Evolutionary conservation across 1,140 invertebrate genomes (phyloP), one percentile per base, ranked within the genome.

Genomic region (Sminthurides bifidus): DNA sequence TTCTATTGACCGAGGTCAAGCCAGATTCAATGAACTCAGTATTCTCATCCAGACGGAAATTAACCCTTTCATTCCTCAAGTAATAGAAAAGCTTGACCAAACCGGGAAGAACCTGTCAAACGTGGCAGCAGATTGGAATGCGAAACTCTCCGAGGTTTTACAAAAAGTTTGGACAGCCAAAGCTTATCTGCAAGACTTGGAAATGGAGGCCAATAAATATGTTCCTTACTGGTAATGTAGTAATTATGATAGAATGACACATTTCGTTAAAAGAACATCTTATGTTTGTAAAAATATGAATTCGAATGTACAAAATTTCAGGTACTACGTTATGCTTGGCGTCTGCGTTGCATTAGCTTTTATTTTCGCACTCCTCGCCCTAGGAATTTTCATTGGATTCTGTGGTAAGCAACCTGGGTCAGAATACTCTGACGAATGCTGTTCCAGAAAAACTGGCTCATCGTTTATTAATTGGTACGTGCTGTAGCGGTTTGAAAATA

Each of bases 301-400:
- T 41, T 6, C n/a, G n/a, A 17, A 17, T 6, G 5, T 17, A 41
- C 38, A 41, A 17, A 21, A 41, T 43, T 52, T 53, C 21, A 56
- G 56, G 45, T 63, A 59, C 44, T 56, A 59, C 30, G 51, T 31
- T n/a, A 35, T 57, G 3, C 41, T 63, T 35, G 48, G 57, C n/a
- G 54, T 63, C 5, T 63, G 54, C 29, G 41, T 53, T 31, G 30
- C 45, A 14, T 52, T 63, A 12, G 40, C 57, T 10, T 56, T 63
- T 37, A 63, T 63, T 40, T 63, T 63, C 21, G 41, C 54, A n/a
- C 40, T 59, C 23, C 35, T 63, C 24, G 52, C 54, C 2, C 41
- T 63, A 27, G 61, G 61, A 24, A 59, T 56, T n/a, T 63, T 63
- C 31, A 54, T 63, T 33, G 61, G 61, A 33, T 63, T 63, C 41